phyloP scores from a whole-genome alignment of 2,888 invertebrate genomes.

The Apamea epomidion region DNA sequence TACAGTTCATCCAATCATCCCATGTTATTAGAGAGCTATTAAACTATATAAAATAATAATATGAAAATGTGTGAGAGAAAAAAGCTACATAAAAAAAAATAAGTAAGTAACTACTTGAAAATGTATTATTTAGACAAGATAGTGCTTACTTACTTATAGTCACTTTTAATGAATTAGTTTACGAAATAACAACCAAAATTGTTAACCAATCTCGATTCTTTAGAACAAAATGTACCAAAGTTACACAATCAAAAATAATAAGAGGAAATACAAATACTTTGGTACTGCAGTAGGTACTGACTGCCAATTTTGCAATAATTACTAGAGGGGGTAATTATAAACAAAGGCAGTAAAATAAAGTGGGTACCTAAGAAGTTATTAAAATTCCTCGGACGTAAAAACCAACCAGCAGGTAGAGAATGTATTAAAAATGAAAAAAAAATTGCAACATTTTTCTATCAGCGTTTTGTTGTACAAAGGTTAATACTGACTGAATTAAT shows the following conservation, averaged over 20 bases:
- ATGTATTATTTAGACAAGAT: background rate
- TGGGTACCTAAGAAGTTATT: background rate
- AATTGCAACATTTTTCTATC: background rate
- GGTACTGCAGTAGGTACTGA: background rate
- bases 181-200: background rate
- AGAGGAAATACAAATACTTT: background rate
- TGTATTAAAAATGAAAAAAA: background rate
- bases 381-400: conserved; percentile 16
- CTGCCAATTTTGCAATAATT: background rate
- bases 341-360: conserved; percentile 19
- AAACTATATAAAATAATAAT: background rate
- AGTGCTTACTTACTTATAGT: background rate
- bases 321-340: conserved; percentile 10
- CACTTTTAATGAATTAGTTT: background rate
- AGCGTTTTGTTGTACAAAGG: no score
- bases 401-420: background rate
- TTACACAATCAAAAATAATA: background rate
- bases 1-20: background rate
- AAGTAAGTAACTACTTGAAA: background rate
- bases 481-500: background rate
- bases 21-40: background rate
- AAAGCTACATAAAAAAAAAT: background rate
- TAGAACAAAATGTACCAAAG: no score
- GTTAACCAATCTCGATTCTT: background rate
- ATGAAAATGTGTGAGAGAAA: background rate